Conservation (phyloP, 2,797 vertebrate species). For the Eutrigla gurnardus region DNA sequence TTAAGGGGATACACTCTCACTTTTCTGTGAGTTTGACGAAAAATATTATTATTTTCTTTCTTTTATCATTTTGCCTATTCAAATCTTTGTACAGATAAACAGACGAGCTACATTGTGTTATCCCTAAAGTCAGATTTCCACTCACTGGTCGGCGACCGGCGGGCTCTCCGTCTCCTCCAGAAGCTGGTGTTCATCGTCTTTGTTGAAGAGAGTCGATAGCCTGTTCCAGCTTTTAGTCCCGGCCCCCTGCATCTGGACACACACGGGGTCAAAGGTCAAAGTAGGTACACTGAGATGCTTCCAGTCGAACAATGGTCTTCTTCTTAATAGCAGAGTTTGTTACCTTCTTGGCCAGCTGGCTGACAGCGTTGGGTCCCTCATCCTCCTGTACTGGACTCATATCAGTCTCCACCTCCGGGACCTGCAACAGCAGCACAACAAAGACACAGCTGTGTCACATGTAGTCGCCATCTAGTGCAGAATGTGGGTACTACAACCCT, state of each 20-base stretch:
- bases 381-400: slow-evolving; percentile 81
- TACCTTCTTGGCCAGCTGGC: slow-evolving; percentile 91
- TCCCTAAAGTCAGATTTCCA: slow-evolving; percentile 32
- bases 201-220: slow-evolving; percentile 90
- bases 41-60: neutral
- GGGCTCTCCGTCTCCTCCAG: slow-evolving; percentile 86
- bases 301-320: neutral
- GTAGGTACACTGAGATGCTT: slow-evolving; percentile 2
- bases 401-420: slow-evolving; percentile 74
- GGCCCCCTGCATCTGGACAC: slow-evolving; percentile 91
- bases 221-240: slow-evolving; percentile 92
- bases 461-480: slow-evolving; percentile 48
- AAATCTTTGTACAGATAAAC: too few species aligned
- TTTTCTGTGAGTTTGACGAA: neutral
- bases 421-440: slow-evolving; percentile 67
- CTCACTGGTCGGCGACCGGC: slow-evolving; percentile 91
- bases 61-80: too few species aligned
- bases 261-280: slow-evolving; percentile 56
- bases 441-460: neutral
- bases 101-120: neutral
- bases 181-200: slow-evolving; percentile 93
- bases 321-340: too few species aligned
- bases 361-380: slow-evolving; percentile 85
- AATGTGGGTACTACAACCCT: slow-evolving; percentile 29
- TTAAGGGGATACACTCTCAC: too few species aligned